phyloP scores from a whole-genome alignment of 2,797 vertebrate species.

The Semotilus atromaculatus region DNA sequence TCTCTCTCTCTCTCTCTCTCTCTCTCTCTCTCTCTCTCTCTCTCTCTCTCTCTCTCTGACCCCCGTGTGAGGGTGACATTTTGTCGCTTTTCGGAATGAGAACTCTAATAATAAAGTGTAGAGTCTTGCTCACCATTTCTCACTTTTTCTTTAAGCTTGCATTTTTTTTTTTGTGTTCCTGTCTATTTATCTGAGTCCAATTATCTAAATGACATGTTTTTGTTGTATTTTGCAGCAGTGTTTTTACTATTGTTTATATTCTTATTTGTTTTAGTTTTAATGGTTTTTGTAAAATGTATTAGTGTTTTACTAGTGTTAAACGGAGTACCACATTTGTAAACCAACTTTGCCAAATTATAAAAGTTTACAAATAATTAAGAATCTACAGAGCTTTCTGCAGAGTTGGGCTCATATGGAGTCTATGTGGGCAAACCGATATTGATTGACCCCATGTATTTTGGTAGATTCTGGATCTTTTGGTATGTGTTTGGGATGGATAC shows the following conservation, averaged over 20 bases:
- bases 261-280: neutral
- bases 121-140: neutral
- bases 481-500: neutral
- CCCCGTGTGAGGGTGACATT: slow-evolving; percentile 44
- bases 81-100: slow-evolving; percentile 40
- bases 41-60: neutral
- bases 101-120: slow-evolving; percentile 23
- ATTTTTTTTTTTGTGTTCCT: neutral
- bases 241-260: neutral
- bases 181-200: neutral
- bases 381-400: neutral
- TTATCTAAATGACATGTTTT: neutral
- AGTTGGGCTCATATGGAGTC: neutral
- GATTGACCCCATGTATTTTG: neutral
- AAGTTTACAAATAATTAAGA: too few species aligned
- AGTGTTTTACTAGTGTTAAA: neutral
- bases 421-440: neutral
- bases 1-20: neutral
- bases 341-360: neutral
- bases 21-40: neutral
- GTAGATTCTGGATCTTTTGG: neutral
- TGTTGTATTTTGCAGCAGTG: neutral
- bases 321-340: neutral
- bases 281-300: too few species aligned
- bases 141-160: neutral